These are phyloP conservation scores for Malurus elegans DNA, from an alignment of 2,113 vertebrate genomes.

Conservation along the genomic window DNA sequence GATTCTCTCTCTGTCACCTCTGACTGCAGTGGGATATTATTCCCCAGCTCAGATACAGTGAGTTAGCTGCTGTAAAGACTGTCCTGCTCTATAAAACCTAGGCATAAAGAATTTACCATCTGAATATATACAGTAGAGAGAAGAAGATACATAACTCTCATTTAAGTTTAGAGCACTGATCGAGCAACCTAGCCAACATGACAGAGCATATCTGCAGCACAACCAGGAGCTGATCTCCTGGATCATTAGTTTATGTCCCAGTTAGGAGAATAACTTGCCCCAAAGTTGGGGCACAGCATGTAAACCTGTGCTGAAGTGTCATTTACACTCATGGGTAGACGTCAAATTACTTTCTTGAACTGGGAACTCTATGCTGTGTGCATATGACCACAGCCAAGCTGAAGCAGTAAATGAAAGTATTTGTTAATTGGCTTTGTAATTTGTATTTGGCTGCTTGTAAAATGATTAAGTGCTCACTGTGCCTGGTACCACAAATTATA, in stretches of 20 bases:
- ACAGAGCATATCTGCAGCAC: background rate
- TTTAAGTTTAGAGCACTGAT: background rate
- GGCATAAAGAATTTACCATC: background rate
- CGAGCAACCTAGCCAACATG: background rate
- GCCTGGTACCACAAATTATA: conserved; percentile 17
- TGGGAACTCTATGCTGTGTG: background rate
- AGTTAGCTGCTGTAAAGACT: background rate
- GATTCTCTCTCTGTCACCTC: background rate
- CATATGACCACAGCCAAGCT: background rate
- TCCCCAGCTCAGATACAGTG: background rate
- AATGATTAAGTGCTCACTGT: background rate
- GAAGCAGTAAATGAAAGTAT: background rate
- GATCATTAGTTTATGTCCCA: background rate
- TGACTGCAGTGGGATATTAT: background rate
- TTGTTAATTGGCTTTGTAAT: conserved; percentile 31
- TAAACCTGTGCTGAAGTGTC: background rate
- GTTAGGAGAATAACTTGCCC: background rate
- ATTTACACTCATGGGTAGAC: background rate
- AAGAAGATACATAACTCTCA: background rate
- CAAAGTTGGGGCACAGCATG: background rate
- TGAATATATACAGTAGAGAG: background rate
- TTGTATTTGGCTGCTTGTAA: conserved; percentile 19
- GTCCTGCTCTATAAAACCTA: background rate
- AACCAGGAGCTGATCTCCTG: background rate
- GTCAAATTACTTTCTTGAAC: background rate